Base-by-base conservation (phyloP, 53 echinoderm and acorn worm genomes). In the Zoroaster sp. region DNA sequence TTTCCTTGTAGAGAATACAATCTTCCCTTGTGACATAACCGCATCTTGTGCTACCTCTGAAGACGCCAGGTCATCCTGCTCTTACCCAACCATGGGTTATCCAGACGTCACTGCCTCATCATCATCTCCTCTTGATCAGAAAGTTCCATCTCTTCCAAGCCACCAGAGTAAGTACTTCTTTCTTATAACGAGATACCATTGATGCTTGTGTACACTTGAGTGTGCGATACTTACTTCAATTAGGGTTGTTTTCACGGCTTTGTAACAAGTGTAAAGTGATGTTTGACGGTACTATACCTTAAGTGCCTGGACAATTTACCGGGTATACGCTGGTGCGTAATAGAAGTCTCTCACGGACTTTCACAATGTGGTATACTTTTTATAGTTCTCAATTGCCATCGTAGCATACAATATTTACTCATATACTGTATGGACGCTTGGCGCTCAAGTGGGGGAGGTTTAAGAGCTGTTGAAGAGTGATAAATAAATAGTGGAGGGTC, bases 401-500 rank as follows among this genome's bases (percentile, higher is more conserved):
- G 35, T 71, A 65, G 65, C 28, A 51, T 30, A 15, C 47, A 76
- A 32, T 76, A 76, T 83, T 81, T 66, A 81, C 69, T 43, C 69
- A 6, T 38, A 7, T 13, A 67, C 15, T 45, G 68, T 69, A 83
- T 69, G 68, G 83, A 2, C 71, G 85, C 71, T 85, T 85, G 70
- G 70, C 71, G 52, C 45, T 85, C 85, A 85, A 85, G 85, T 85
- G 85, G 85, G 46, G 51, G 85, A 32, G 12, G 85, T 43, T 45
- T 72, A 69, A 70, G 71, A 20, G 47, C 38, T 35, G 49, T 20
- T 69, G 71, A 71, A 71, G 71, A 85, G 69, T 35, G 85, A 70
- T 85, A 85, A 85, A 85, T 71, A 85, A 85, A 85, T 85, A 83
- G 25, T 30, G 67, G 79, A 15, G 79, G 54, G 77, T 77, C 33